phyloP scores from a whole-genome alignment of 2,113 vertebrate genomes.

The Neomonachus schauinslandi region DNA sequence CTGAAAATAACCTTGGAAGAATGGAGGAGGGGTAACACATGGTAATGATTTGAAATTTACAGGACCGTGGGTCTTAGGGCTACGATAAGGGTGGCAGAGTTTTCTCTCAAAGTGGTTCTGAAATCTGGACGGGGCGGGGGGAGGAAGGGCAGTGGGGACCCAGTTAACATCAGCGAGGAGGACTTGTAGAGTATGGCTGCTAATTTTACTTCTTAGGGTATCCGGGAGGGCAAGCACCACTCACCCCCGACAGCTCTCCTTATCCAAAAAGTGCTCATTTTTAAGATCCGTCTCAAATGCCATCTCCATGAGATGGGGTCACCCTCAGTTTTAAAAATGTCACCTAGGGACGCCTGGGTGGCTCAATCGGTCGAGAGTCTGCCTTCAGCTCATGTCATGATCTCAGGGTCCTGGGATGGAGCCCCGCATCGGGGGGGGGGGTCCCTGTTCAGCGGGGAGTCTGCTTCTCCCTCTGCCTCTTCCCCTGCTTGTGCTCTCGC shows the following conservation, averaged over 20 bases:
- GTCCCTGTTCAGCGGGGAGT: too few relatives aligned
- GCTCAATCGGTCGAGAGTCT: background rate
- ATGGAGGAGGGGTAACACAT: constrained; percentile 44
- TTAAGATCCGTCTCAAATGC: background rate
- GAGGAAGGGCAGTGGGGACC: background rate
- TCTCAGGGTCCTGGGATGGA: background rate
- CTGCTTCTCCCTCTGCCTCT: too few relatives aligned
- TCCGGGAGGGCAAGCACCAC: background rate
- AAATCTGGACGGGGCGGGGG: background rate
- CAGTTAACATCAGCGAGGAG: background rate
- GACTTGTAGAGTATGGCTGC: background rate
- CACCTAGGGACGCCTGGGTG: background rate
- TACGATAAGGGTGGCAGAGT: background rate
- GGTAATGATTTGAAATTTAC: constrained; percentile 60
- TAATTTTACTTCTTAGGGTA: background rate
- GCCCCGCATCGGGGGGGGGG: too few relatives aligned
- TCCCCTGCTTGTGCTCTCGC: background rate
- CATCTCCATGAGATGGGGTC: background rate
- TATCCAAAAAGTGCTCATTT: background rate
- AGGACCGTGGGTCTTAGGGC: constrained; percentile 46
- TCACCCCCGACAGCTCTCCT: background rate
- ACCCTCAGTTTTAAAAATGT: background rate
- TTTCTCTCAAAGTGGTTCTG: constrained; percentile 49
- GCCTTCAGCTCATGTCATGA: background rate
- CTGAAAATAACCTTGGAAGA: constrained; percentile 36